Base-by-base conservation (phyloP, 2,888 invertebrate genomes). In the Lingula anatina region DNA sequence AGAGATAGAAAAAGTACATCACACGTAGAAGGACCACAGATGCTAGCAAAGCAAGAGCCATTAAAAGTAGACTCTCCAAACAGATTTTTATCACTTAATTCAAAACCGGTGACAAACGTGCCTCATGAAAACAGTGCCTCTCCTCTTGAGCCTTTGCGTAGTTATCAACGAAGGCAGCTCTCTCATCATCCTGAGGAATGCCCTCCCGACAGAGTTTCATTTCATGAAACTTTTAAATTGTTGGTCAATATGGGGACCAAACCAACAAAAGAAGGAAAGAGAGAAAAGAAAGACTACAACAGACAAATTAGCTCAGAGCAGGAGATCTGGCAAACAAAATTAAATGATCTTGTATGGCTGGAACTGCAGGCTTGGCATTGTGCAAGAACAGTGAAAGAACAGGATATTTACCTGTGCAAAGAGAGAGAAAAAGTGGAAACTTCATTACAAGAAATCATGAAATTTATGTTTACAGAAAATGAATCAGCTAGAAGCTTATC, bases 301-400 rank as follows among this genome's bases (percentile, higher is more conserved):
- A 54, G 68, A 47, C 78, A 73, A 63, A 70, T 65, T 68, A 89
- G 89, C 62, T 84, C 85, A 57, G 91, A 93, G 73, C 90, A 92
- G 71, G 85, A 88, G 54, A 81, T 88, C 39, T 92, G 89, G 88
- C 90, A 90, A 77, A 90, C 87, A 61, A 88, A 90, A 79, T 78
- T 90, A 44, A 90, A 90, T 76, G 92, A 93, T 78, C 81, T 90
- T 60, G 88, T 93, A 62, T 94, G 93, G 93, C 77, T 93, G 61
- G 92, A 92, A 79, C 79, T 94, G 54, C 89, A 89, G 76, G 92
- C 92, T 1, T 86, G 85, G 81, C 47, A 65, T 83, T 57, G 57
- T 51, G 57, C 59, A 20, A 37, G 88, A 42, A 84, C 84, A 1
- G 82, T 86, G 20, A 82, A 85, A 46, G 87, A 88, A 64, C 89